Base-by-base conservation (phyloP, 2,888 invertebrate species). In the Catocala sponsa region DNA sequence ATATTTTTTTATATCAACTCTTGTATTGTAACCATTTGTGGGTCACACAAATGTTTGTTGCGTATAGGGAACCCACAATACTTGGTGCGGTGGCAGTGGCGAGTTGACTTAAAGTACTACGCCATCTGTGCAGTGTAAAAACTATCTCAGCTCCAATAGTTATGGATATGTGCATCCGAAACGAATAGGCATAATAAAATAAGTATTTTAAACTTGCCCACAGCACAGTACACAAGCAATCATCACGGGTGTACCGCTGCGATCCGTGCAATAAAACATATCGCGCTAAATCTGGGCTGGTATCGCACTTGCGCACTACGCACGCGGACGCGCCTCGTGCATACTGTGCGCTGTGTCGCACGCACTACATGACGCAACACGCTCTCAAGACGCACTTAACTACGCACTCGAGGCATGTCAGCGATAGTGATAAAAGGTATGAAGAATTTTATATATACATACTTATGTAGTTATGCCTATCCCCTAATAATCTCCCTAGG, bases 401-500 rank as follows among this genome's bases (percentile, higher is more conserved):
- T 38, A 86, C 87, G 0, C 88, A 89, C 53, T 91, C 88, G 0
- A 76, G 53, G 0, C 91, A 91, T 42, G 63, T 86, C 5, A 65
- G 59, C 0, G 84, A 83, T 0, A 50, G n/a, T 0, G 85, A 86
- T 53, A 85, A 82, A 54, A 81, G 78, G 90, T 90, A 4, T 55
- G 79, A 68, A 38, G 2, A 35, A 7, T 51, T 38, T 12, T 13
- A 35, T 49, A 4, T 35, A 6, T 2, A 35, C 5, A 0, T 1
- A 35, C 5, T 32, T 9, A 12, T 35, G 15, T 1, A 15, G 15
- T 15, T 15, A 15, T 15, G 15, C 15, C 15, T 15, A 2, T 15
- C n/a, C n/a, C n/a, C n/a, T n/a, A n/a, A n/a, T 1, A 15, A 15
- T 15, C 15, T 15, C 15, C 15, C 15, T 15, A 15, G 15, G 15